Percentiles rank a stretch among this genome's conserved stretches.
phyloP scores from a whole-genome alignment of 2,888 invertebrate genomes.

The Cephus pulcher region DNA sequence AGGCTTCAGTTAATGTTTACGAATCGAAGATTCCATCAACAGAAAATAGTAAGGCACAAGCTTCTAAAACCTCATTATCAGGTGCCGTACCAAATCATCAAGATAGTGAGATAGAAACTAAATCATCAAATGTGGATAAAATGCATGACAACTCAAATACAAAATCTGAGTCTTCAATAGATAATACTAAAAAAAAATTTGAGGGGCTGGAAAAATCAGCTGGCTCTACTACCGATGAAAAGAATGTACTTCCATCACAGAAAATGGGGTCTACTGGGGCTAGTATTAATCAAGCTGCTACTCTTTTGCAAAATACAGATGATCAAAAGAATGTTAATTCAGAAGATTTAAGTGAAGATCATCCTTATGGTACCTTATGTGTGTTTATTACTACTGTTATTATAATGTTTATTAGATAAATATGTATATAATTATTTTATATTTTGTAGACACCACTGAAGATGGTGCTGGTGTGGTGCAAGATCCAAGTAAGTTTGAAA shows the following conservation, averaged over 20 bases:
- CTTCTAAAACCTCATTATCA: too few species aligned
- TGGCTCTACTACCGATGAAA: background rate
- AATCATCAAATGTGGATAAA: background rate
- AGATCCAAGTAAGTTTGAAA: background rate
- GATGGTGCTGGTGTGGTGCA: background rate
- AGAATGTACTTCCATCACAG: background rate
- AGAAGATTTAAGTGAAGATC: conserved; percentile 12
- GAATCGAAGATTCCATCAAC: background rate
- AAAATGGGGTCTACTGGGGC: background rate
- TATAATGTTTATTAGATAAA: background rate
- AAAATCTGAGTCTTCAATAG: background rate
- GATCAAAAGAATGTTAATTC: conserved; percentile 24
- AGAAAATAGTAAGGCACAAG: background rate
- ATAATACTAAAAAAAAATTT: background rate
- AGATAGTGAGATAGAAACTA: background rate
- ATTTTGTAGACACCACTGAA: conserved; percentile 26
- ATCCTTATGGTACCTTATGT: background rate
- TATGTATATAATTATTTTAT: background rate
- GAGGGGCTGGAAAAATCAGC: background rate
- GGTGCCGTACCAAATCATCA: too few species aligned
- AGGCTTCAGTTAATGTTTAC: fast-evolving
- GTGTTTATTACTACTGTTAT: conserved; percentile 16
- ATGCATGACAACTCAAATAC: background rate
- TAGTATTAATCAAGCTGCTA: background rate
- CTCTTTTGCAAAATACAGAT: conserved; percentile 32